Conservation (phyloP, 2,113 vertebrate genomes). For the Anhinga anhinga region DNA sequence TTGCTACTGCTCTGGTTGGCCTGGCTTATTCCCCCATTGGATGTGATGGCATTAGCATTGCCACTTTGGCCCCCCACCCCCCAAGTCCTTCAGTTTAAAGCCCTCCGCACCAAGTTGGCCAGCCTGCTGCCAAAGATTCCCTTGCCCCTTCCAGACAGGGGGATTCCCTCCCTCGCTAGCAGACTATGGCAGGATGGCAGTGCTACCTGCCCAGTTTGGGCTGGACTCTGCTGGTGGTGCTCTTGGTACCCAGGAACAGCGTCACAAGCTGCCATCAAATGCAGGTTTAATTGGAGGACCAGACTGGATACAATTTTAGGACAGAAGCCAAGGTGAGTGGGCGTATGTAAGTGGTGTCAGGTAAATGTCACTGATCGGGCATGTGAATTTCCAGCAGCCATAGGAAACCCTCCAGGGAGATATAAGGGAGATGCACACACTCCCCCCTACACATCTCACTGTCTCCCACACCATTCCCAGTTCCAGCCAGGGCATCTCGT, state of each 20-base stretch:
- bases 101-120: too few relatives aligned
- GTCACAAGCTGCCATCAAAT: neutral
- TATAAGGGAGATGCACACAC: neutral
- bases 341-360: fast-evolving
- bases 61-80: too few relatives aligned
- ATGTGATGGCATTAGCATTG: too few relatives aligned
- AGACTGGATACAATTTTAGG: neutral
- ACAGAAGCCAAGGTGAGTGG: neutral
- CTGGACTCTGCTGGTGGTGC: fast-evolving
- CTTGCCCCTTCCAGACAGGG: too few relatives aligned
- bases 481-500: neutral
- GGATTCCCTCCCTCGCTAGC: too few relatives aligned
- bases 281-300: neutral
- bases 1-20: too few relatives aligned
- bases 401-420: neutral
- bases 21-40: too few relatives aligned
- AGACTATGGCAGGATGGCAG: too few relatives aligned
- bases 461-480: neutral
- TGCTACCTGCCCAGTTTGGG: neutral
- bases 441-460: too few relatives aligned
- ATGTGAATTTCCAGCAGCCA: neutral
- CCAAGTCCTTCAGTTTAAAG: too few relatives aligned
- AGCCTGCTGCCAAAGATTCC: too few relatives aligned
- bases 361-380: fast-evolving
- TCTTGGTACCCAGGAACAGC: neutral